Base-by-base conservation (phyloP, 2,113 vertebrate species). In the Phrynocephalus versicolor region DNA sequence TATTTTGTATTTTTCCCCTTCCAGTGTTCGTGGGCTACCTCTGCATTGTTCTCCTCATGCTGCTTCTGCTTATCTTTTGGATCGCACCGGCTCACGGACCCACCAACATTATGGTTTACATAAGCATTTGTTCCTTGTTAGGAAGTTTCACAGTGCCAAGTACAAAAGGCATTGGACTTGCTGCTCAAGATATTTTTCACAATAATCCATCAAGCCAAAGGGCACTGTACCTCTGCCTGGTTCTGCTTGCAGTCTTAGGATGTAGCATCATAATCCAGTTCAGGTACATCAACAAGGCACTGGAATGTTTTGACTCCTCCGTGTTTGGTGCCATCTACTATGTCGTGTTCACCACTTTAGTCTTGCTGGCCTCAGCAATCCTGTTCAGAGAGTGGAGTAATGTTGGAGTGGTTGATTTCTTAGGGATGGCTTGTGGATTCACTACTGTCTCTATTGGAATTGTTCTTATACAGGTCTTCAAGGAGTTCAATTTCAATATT, bases 121-220 rank as follows among this genome's bases (percentile, higher is more conserved):
- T 98, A 79, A 94, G 97, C 88, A 99, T 99, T 91, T 99, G 99
- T 89, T 99, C 99, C 51, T 95, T 99, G 74, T 91, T 99, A 91
- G 99, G 99, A 70, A 99, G 96, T 88, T 99, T 99, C 95, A 99
- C 98, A 0, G 98, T 99, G 81, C 98, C 98, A 23, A 97, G 98
- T 94, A 98, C 98, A 89, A 99, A 99, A 97, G 98, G 97, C 81
- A 97, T 99, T 3, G 98, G 99, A 78, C 94, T 99, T 90, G 97
- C 97, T 1, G 97, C 97, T 85, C 96, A 95, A 62, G 98, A 99
- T 85, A 96, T 96, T 85, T 97, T 99, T 81, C 92, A 96, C 64
- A 96, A 94, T 60, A 97, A 94, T 41, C 94, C 97, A 0, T 93
- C 92, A 1, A 97, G 96, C 85, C 91, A 93, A 93, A 94, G 97